Base-by-base conservation (phyloP, 2,888 invertebrate genomes). In the Gryllus longicercus region DNA sequence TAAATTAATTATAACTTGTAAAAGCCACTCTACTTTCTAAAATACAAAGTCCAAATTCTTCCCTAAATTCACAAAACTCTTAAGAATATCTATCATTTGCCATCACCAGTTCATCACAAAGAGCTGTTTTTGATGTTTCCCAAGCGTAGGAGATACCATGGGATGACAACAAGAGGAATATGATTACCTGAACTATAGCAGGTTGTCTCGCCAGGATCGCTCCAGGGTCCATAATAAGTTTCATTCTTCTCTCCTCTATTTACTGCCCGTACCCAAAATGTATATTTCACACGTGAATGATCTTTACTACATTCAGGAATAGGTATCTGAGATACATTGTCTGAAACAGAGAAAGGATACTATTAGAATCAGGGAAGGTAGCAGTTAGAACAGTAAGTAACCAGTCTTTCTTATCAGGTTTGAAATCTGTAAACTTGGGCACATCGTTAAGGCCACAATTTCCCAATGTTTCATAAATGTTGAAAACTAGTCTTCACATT, bases 171-270 rank as follows among this genome's bases (percentile, higher is more conserved):
- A 23, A 79, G 50, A 63, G 81, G 79, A 50, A 79, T 79, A 14
- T 79, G 51, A 51, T 83, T 84, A 86, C 87, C 86, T 82, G 85
- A 84, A 75, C 84, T 86, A 81, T 86, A 87, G 83, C 88, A 88
- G 80, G 85, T 87, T 79, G 86, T 86, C 82, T 87, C 87, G 2
- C 87, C 87, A 74, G 86, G 82, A 10, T 84, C 84, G 11, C 88
- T 88, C 88, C 88, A 88, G 0, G 86, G 86, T n/a, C 88, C 88
- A 76, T 84, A 83, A 18, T 86, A 84, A 8, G 83, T 51, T 49
- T 50, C 75, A 16, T 83, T 85, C 84, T 76, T 82, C 81, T 50
- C 85, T 83, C 84, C 86, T 63, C 86, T 80, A 79, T 88, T 88
- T 16, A 88, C 85, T 50, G 88, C 88, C 77, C 88, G 85, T 2